Conservation (phyloP, 2,888 invertebrate genomes). For the Pollenia angustigena region DNA sequence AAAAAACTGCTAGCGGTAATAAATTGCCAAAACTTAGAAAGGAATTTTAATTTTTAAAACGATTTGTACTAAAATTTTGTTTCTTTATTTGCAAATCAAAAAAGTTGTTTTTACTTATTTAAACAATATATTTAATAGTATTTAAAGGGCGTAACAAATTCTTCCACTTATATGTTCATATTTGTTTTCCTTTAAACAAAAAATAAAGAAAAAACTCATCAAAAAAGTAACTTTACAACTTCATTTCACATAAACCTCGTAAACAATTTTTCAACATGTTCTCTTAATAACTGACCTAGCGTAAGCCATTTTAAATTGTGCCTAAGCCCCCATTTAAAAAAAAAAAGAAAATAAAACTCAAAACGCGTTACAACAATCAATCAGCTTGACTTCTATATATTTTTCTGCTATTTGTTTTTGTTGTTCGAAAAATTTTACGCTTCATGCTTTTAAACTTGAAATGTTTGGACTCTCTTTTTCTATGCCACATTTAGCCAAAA, state of each 20-base stretch:
- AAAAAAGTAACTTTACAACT: slow-evolving; percentile 2
- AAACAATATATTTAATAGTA: slow-evolving; percentile 18
- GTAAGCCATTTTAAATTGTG: slow-evolving; percentile 71
- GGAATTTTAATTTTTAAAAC: too few species aligned
- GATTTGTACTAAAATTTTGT: neutral
- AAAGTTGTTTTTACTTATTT: neutral
- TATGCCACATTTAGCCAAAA: slow-evolving; percentile 12
- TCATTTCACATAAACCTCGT: neutral
- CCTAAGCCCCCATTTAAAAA: slow-evolving; percentile 11
- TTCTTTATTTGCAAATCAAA: neutral
- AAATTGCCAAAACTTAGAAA: too few species aligned
- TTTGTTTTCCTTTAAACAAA: neutral
- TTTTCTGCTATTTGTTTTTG: slow-evolving; percentile 35
- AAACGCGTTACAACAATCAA: slow-evolving; percentile 67
- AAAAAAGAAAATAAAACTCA: neutral
- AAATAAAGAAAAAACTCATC: neutral
- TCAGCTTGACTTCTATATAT: slow-evolving; percentile 56
- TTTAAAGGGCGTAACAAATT: slow-evolving; percentile 48
- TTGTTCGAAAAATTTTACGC: slow-evolving; percentile 41
- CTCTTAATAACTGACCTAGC: slow-evolving; percentile 69
- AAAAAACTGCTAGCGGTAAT: too few species aligned
- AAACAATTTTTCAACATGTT: slow-evolving; percentile 25
- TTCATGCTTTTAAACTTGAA: slow-evolving; percentile 56
- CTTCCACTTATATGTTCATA: neutral
- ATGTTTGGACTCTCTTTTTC: slow-evolving; percentile 39